Conservation (phyloP, 2,797 vertebrate genomes). For the Rhinophrynus dorsalis region DNA sequence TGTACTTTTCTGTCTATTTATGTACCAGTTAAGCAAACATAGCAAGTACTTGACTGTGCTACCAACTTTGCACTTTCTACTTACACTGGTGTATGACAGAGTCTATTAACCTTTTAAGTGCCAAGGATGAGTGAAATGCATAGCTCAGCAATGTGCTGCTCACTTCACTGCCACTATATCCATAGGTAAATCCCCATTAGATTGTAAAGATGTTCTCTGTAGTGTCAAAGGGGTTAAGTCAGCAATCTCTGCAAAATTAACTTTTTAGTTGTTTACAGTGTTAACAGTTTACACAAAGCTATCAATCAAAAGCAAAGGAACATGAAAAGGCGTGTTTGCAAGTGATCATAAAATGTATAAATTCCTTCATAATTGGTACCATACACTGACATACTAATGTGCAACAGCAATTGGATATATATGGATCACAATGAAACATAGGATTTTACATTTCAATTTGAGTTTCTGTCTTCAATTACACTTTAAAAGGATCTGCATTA, state of each 20-base stretch:
- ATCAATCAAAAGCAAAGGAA: slow-evolving; percentile 24
- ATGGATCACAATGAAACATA: slow-evolving; percentile 24
- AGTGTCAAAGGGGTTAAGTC: too few species aligned
- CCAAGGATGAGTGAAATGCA: too few species aligned
- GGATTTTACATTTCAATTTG: not conserved
- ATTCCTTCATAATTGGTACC: slow-evolving; percentile 17
- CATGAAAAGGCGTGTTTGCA: not conserved
- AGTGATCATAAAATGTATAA: too few species aligned
- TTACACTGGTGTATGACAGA: too few species aligned
- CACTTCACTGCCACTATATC: too few species aligned
- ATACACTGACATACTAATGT: not conserved
- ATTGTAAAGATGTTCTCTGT: too few species aligned
- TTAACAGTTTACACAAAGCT: not conserved
- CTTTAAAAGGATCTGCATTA: not conserved
- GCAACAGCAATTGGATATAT: slow-evolving; percentile 14
- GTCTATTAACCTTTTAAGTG: too few species aligned
- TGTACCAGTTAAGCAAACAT: slow-evolving; percentile 29
- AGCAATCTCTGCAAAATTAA: too few species aligned
- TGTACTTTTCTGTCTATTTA: slow-evolving; percentile 36
- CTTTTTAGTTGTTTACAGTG: too few species aligned
- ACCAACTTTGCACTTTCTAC: slow-evolving; percentile 30
- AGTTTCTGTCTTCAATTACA: slow-evolving; percentile 25
- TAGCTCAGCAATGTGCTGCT: too few species aligned
- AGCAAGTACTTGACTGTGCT: slow-evolving; percentile 26
- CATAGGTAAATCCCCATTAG: too few species aligned